phyloP scores from a whole-genome alignment of 2,888 invertebrate species.

The Sphecodes monilicornis region DNA sequence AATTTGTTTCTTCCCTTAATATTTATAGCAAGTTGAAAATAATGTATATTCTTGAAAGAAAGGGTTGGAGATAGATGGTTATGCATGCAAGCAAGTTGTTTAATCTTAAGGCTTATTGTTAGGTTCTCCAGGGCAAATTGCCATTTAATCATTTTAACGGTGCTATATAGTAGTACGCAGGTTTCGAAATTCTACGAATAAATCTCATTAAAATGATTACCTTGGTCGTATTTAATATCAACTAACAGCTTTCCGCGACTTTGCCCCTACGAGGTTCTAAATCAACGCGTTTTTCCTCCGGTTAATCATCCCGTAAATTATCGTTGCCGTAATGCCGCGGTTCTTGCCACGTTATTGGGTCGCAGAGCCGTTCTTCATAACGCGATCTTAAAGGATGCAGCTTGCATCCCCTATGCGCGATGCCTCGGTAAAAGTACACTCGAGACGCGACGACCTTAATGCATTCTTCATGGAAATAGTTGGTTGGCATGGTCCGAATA shows the following conservation, averaged over 20 bases:
- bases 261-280: not conserved
- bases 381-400: constrained; percentile 23
- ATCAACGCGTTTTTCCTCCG: constrained; percentile 13
- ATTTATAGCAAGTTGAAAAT: not conserved
- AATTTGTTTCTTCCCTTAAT: not conserved
- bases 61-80: not conserved
- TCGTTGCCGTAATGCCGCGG: not conserved
- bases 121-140: not conserved
- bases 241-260: not conserved
- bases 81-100: not conserved
- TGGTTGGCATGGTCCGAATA: constrained; percentile 35
- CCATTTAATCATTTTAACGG: constrained; percentile 3
- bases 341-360: constrained; percentile 32
- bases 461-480: constrained; percentile 56
- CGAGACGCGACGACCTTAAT: constrained; percentile 57
- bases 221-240: not conserved
- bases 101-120: not conserved
- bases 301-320: constrained; percentile 30
- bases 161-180: not conserved
- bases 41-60: not conserved
- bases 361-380: constrained; percentile 28
- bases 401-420: constrained; percentile 40
- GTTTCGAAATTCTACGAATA: not conserved
- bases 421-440: constrained; percentile 41
- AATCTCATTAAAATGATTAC: constrained; percentile 25